A percentile compares a stretch with the other conserved stretches of the same genome.
Conservation (phyloP, 2,888 invertebrate genomes). For the Nasonia oneida region DNA sequence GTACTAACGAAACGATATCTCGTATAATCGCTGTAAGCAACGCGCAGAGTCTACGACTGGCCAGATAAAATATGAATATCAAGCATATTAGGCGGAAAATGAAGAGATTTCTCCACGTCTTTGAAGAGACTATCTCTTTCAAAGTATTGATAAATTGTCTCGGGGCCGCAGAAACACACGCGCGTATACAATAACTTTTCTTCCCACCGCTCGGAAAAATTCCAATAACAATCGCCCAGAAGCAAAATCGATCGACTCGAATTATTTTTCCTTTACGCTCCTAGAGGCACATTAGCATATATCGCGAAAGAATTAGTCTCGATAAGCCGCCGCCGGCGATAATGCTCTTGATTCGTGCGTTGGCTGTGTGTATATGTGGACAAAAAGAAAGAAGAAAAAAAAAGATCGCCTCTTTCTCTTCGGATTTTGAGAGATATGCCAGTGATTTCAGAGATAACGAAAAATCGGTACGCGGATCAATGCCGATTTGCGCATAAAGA, state of each 20-base stretch:
- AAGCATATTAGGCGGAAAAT: not conserved
- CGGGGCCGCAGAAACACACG: too few species aligned
- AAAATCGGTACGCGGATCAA: not conserved
- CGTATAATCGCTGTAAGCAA: too few species aligned
- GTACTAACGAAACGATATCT: too few species aligned
- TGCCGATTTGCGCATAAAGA: not conserved
- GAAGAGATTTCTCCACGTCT: not conserved
- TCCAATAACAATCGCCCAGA: not conserved
- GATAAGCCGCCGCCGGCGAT: not conserved
- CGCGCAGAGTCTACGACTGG: too few species aligned
- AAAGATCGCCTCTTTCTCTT: not conserved
- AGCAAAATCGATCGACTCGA: not conserved
- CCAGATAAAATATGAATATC: too few species aligned
- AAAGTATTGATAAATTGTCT: too few species aligned
- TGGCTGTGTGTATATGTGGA: not conserved
- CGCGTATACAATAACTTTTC: too few species aligned
- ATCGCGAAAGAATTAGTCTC: too few species aligned
- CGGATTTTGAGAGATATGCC: not conserved
- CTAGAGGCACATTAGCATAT: too few species aligned
- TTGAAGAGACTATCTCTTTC: not conserved
- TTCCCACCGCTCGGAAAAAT: not conserved
- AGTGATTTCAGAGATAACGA: too few species aligned
- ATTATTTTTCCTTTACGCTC: not conserved
- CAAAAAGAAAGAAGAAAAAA: not conserved
- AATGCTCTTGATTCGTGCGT: not conserved